Evolutionary conservation across 2,113 vertebrate species (phyloP), one percentile per base, ranked within the genome.

Genomic region (Nerophis lumbriciformis): DNA sequence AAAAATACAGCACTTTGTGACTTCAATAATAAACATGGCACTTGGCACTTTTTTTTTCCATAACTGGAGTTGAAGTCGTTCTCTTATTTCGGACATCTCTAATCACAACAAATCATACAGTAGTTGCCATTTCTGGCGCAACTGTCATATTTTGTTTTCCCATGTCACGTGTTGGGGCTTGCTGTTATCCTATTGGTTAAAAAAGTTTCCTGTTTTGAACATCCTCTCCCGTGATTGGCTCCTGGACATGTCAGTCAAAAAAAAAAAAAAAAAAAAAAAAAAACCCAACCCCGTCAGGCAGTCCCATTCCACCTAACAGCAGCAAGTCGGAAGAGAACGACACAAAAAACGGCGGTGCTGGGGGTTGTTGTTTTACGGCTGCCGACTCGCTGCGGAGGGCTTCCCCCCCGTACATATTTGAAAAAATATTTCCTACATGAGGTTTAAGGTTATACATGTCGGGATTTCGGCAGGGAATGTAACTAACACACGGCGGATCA

Each of bases 61-160:
- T n/a, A n/a, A n/a, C n/a, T n/a, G n/a, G n/a, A n/a, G n/a, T n/a
- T n/a, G n/a, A n/a, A n/a, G n/a, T n/a, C n/a, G n/a, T n/a, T n/a
- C n/a, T n/a, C n/a, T n/a, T n/a, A n/a, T n/a, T n/a, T n/a, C n/a
- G n/a, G n/a, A n/a, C n/a, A n/a, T n/a, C n/a, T n/a, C n/a, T n/a
- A n/a, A n/a, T n/a, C 19, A 19, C 19, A 19, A 19, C 19, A 19
- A 19, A 19, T 19, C 19, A 19, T 19, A 19, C 19, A 19, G 19
- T 19, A 45, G 38, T 37, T 64, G 60, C 61, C 54, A 72, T 61
- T 59, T 71, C 62, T 59, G 38, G 28, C 63, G 62, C 53, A 53
- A 49, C 57, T 8, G 49, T 45, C 42, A 28, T 13, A 36, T 14
- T 53, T 84, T 85, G 77, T 87, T 85, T 87, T 83, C 47, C 50